Evolutionary conservation across 35 echinoderm and acorn worm genomes (phyloP).

Genomic region (Heliocidaris erythrogramma): DNA sequence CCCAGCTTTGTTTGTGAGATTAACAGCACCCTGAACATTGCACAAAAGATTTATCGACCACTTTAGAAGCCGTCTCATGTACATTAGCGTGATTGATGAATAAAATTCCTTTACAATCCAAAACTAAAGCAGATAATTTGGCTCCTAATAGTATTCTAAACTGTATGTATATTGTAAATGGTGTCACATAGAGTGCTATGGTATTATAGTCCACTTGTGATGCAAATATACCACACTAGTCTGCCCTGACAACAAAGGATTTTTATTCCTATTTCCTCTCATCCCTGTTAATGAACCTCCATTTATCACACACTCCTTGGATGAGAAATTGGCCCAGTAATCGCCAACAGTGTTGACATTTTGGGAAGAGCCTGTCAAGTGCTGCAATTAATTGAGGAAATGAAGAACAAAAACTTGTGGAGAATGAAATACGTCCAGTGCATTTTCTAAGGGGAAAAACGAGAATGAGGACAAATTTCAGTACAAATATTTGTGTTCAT

Average conservation of each 20-base stretch:
- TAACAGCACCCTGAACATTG: background rate
- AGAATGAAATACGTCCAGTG: background rate
- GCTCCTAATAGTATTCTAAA: background rate
- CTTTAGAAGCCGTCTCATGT: background rate
- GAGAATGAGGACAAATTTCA: background rate
- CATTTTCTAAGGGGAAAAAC: background rate
- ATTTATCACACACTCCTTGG: background rate
- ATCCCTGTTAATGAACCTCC: background rate
- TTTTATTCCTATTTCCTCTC: background rate
- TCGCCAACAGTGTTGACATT: background rate
- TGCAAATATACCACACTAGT: background rate
- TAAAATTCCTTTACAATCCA: background rate
- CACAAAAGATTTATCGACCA: background rate
- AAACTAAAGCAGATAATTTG: background rate
- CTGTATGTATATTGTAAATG: background rate
- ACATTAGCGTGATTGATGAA: background rate
- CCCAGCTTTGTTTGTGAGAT: too few relatives aligned
- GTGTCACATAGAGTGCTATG: background rate
- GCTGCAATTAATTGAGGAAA: constrained; percentile 12
- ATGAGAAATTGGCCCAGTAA: background rate
- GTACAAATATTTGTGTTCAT: background rate
- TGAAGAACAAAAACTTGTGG: background rate
- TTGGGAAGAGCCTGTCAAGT: background rate
- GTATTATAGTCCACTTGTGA: background rate
- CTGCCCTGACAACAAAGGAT: background rate